Percentiles rank a stretch among this genome's conserved stretches.
phyloP scores from a whole-genome alignment of 2,113 vertebrate species.

The Strix aluco region DNA sequence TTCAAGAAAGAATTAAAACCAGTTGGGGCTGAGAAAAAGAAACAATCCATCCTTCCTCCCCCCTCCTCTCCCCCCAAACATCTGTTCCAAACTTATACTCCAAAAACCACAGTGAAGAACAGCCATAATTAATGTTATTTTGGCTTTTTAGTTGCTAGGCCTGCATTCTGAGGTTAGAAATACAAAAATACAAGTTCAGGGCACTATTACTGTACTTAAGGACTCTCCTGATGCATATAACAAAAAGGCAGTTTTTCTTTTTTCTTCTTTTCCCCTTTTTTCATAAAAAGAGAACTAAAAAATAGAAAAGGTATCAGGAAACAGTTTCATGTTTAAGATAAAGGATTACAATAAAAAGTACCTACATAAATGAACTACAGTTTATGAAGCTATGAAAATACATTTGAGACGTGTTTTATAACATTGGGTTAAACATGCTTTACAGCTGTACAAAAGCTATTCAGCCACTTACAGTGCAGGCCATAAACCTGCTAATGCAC shows the following conservation, averaged over 20 bases:
- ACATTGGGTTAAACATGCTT: constrained; percentile 62
- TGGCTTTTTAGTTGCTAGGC: constrained; percentile 62
- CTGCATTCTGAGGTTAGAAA: constrained; percentile 71
- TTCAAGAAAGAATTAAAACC: constrained; percentile 76
- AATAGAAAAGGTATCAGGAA: constrained; percentile 65
- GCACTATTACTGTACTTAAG: constrained; percentile 50
- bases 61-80: constrained; percentile 39
- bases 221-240: constrained; percentile 59
- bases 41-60: constrained; percentile 46
- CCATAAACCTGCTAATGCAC: constrained; percentile 57
- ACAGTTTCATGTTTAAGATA: constrained; percentile 71
- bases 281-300: not conserved
- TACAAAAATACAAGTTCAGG: constrained; percentile 67
- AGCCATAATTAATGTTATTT: constrained; percentile 71
- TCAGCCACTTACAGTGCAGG: constrained; percentile 51
- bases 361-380: constrained; percentile 38
- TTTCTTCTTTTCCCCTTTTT: not conserved
- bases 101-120: constrained; percentile 66
- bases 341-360: constrained; percentile 52
- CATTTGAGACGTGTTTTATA: constrained; percentile 70
- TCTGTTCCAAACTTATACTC: constrained; percentile 74
- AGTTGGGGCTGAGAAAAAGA: constrained; percentile 67
- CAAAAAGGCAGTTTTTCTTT: not conserved
- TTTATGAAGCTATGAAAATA: constrained; percentile 73
- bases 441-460: constrained; percentile 71